phyloP scores from a whole-genome alignment of 2,113 vertebrate species.

The Poeciliopsis occidentalis region DNA sequence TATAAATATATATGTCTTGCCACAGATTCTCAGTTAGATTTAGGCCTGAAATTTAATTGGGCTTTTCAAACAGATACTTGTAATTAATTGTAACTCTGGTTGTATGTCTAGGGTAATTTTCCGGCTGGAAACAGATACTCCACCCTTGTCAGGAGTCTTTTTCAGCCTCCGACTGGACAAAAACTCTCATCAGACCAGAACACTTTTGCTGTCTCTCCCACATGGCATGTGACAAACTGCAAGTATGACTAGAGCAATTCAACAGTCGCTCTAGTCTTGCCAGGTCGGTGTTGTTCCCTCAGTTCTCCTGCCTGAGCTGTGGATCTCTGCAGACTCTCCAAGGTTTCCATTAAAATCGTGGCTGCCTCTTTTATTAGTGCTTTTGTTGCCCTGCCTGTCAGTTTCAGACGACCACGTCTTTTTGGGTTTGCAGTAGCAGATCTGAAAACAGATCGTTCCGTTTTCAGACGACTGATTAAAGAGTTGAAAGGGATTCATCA shows the following conservation, averaged over 20 bases:
- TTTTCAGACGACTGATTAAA: background rate
- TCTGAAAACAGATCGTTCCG: background rate
- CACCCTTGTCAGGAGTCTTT: no score
- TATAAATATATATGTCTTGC: background rate
- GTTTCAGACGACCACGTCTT: background rate
- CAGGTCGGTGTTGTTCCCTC: no score
- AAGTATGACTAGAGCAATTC: no score
- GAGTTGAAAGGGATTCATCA: constrained; percentile 23
- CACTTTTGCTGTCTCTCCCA: no score
- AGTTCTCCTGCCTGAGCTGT: no score
- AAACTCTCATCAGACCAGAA: no score
- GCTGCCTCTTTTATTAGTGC: background rate
- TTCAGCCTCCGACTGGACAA: no score
- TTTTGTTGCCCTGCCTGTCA: background rate
- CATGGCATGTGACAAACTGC: no score
- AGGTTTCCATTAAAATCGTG: background rate
- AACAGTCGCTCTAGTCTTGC: no score
- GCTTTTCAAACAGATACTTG: background rate
- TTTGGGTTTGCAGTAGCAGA: background rate
- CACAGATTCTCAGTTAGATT: background rate
- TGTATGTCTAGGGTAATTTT: no score
- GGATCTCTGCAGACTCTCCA: no score
- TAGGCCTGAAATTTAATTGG: background rate
- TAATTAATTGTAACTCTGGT: background rate
- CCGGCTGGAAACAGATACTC: no score